phyloP scores from a whole-genome alignment of 2,797 vertebrate species.

The Anguilla megastoma region DNA sequence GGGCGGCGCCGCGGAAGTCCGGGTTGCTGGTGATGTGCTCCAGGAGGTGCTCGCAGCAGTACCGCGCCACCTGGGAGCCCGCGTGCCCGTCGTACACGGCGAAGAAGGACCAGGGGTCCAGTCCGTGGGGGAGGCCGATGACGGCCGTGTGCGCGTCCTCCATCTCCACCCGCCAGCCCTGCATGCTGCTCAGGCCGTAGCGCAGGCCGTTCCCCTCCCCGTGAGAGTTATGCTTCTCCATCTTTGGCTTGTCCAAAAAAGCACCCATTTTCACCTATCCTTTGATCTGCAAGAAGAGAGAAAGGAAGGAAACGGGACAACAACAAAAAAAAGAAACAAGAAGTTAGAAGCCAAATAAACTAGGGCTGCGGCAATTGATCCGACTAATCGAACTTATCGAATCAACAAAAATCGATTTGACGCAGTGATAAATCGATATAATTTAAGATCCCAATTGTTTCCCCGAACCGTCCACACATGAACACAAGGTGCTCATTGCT shows the following conservation, averaged over 20 bases:
- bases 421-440: background rate
- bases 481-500: background rate
- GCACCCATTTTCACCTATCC: constrained; percentile 85
- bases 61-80: constrained; percentile 98
- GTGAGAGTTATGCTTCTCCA: constrained; percentile 98
- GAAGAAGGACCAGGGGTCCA: constrained; percentile 97
- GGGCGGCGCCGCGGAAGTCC: constrained; percentile 88
- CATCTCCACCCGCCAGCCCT: constrained; percentile 99
- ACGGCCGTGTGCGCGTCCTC: constrained; percentile 98
- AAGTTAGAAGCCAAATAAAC: background rate
- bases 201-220: constrained; percentile 90
- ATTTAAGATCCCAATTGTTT: background rate
- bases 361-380: background rate
- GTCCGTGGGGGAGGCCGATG: constrained; percentile 91
- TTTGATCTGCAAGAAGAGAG: background rate
- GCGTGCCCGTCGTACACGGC: constrained; percentile 98
- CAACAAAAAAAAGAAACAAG: background rate
- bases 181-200: constrained; percentile 97
- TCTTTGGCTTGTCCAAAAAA: constrained; percentile 99
- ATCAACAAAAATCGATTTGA: background rate
- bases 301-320: background rate
- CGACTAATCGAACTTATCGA: background rate
- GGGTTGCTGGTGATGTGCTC: constrained; percentile 99
- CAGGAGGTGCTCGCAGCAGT: constrained; percentile 99
- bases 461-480: background rate